Base-by-base conservation (phyloP, 2,113 vertebrate genomes). In the Xiphorhynchus elegans region DNA sequence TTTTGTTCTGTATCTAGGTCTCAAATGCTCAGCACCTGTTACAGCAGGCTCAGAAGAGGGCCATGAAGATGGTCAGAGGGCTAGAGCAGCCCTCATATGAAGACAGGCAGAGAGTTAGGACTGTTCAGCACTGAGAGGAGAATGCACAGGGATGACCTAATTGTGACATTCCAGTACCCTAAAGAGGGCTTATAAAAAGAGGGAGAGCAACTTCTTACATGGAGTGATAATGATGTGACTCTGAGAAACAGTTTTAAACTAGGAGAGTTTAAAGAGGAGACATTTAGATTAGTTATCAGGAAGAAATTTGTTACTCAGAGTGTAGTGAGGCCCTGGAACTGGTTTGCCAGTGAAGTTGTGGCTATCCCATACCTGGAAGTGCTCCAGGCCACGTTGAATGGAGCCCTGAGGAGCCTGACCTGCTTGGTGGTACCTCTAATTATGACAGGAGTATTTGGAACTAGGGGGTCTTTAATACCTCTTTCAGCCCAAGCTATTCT, bases 1-100 rank as follows among this genome's bases (percentile, higher is more conserved):
- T 28, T 15, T 9, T 62, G 6, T 15, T 40, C 9, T 26, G 2
- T 9, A 3, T 18, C 7, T 26, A 39, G 44, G 23, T n/a, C 44
- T 72, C 42, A 10, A 44, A 17, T 7, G 13, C 58, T 25, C 1
- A 2, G 9, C 1, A 2, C 4, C 3, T 6, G 10, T 11, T 39
- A 8, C 12, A 50, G 18, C 6, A 12, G 33, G 17, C 26, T 31
- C 31, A 28, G 56, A 35, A 12, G 40, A 84, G 18, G 37, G 26
- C 10, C 16, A 7, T 9, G 18, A 29, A 33, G 42, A 20, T 20
- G 5, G 6, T 23, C 15, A 70, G 56, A 44, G 18, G 26, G 33
- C 12, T 72, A 15, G 52, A n/a, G 28, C 10, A 21, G 18, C 19
- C 78, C 16, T 37, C 7, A 3, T 0, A 5, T 5, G 37, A 39